Evolutionary conservation across 2,888 invertebrate genomes (phyloP), one percentile per base, ranked within the genome.

Genomic region (Elegia similella): DNA sequence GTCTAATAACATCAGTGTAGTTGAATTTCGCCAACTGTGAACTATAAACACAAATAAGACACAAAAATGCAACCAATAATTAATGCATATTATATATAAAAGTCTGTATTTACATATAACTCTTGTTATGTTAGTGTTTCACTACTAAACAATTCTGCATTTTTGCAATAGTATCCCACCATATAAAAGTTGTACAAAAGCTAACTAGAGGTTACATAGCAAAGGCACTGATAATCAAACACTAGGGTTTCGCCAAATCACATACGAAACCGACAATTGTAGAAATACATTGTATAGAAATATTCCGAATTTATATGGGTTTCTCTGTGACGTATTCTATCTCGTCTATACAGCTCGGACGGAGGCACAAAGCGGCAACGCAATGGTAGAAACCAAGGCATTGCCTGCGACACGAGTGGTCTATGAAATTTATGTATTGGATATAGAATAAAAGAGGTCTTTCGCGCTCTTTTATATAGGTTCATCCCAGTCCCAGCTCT

Each of bases 21-120:
- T 38, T 17, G 3, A 30, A 7, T 15, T 53, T 53, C 42, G 42
- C 42, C 53, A 54, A 57, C 23, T 29, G 48, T 34, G 12, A 34
- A 7, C 48, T 44, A 13, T 12, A 10, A 29, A 52, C 50, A 56
- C 57, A 56, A 65, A 67, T 65, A 58, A 61, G 43, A 59, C 63
- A 59, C 64, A 63, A 68, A 76, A 77, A 78, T 73, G 74, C 75
- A 64, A 73, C 81, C 70, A 71, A 80, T 81, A 82, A 82, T 67
- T 10, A 12, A 29, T 7, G 15, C 42, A 66, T 76, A 67, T 76
- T n/a, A n/a, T 68, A 75, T 78, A 82, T 73, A 80, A 79, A 81
- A 80, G 68, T 79, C 72, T 78, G 77, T 86, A 87, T 86, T 85
- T 87, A 88, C 86, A 86, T 70, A 72, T 64, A 72, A 42, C 56